Conservation (phyloP, 2,888 invertebrate genomes). For the Rhaphigaster nebulosa region DNA sequence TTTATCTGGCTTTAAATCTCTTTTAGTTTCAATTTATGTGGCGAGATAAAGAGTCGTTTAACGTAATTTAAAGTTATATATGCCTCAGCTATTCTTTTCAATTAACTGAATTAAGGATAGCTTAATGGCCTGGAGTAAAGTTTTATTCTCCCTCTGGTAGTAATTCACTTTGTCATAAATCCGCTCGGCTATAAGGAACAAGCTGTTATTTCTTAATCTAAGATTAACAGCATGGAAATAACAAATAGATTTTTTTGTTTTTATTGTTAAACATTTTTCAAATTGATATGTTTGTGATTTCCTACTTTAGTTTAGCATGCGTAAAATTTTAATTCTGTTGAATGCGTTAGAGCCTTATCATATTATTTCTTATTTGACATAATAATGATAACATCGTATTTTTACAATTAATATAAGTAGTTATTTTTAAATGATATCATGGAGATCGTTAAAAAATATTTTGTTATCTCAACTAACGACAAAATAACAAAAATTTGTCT, state of each 20-base stretch:
- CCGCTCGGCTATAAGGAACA: neutral
- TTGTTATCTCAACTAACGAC: too few relatives aligned
- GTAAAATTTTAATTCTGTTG: too few relatives aligned
- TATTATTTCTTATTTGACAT: too few relatives aligned
- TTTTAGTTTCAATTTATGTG: conserved; percentile 1
- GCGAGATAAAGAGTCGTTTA: neutral
- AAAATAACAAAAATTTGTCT: too few relatives aligned
- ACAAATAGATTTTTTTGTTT: neutral
- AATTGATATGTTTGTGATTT: too few relatives aligned
- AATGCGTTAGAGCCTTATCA: too few relatives aligned
- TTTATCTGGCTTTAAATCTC: neutral
- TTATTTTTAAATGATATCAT: too few relatives aligned
- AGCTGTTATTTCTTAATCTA: neutral
- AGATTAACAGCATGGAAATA: neutral
- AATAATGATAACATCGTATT: too few relatives aligned
- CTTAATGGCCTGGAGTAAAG: conserved; percentile 19
- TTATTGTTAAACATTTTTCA: neutral
- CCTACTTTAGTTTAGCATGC: too few relatives aligned
- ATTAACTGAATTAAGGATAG: conserved; percentile 31
- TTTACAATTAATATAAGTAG: too few relatives aligned
- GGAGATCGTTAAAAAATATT: too few relatives aligned
- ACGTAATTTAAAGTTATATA: conserved; percentile 24
- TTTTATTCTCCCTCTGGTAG: neutral
- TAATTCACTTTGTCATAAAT: conserved; percentile 13
- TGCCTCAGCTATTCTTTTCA: neutral